A percentile compares a stretch with the other conserved stretches of the same genome.
These are phyloP conservation scores for Rhinoptilus africanus DNA, from an alignment of 2,113 vertebrate genomes.

Conservation along the genomic window DNA sequence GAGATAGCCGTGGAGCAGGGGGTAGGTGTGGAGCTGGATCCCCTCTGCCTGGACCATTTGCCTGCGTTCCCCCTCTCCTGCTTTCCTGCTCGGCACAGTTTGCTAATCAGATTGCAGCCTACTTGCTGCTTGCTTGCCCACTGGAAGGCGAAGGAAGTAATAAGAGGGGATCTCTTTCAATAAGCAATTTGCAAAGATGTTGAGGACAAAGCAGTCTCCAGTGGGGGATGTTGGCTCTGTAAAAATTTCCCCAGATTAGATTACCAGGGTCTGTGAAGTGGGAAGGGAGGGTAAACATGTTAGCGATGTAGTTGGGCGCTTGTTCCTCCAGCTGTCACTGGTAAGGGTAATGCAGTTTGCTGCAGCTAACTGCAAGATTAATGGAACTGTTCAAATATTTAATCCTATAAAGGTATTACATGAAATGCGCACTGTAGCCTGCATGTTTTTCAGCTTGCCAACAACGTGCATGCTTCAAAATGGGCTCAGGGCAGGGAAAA, in stretches of 20 bases:
- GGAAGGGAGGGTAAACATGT: background rate
- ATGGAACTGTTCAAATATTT: constrained; percentile 44
- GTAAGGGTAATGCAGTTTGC: background rate
- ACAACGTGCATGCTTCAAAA: background rate
- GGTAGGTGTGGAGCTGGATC: background rate
- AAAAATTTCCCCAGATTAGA: background rate
- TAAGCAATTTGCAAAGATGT: background rate
- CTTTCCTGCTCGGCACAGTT: background rate
- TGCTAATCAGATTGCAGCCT: background rate
- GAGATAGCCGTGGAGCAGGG: background rate
- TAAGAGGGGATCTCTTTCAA: background rate
- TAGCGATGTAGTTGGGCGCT: background rate
- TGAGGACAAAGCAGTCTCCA: background rate
- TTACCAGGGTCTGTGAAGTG: background rate
- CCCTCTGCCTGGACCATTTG: background rate
- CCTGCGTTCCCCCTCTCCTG: background rate
- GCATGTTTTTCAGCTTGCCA: background rate
- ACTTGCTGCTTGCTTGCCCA: background rate
- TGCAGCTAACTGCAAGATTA: constrained; percentile 34
- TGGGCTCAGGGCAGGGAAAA: background rate
- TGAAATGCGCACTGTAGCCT: background rate
- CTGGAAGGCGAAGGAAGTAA: background rate
- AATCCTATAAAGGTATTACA: constrained; percentile 3
- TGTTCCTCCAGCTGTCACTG: background rate
- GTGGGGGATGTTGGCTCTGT: background rate